Base-by-base conservation (phyloP, 2,888 invertebrate species). In the Rotaria socialis region DNA sequence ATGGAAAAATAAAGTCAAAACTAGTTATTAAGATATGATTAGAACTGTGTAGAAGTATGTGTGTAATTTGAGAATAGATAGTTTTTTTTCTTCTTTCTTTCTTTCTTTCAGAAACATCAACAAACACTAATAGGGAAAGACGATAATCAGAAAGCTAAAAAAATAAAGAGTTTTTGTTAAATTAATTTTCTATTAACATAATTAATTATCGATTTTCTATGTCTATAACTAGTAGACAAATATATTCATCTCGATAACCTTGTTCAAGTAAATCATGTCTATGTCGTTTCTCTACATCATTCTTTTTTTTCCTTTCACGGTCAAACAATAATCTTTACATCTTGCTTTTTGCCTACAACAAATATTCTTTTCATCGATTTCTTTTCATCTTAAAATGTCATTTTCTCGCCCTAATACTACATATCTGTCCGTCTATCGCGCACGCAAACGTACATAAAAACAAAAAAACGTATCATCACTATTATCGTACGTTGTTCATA, bases 331-430 rank as follows among this genome's bases (percentile, higher is more conserved):
- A 67, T 67, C 67, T 67, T 35, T 11, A 67, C 35, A 35, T 67
- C 16, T 67, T 67, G 67, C 35, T 67, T 35, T 67, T 67, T 27
- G 67, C 35, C 35, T 16, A 67, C 35, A 67, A 67, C 35, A 67
- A 67, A 67, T 8, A 67, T 41, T 67, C 67, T 67, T 35, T 41
- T 67, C 67, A 67, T 67, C 14, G 35, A 35, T 67, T 67, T 67
- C 67, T 67, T 67, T 67, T 67, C 67, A 67, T 67, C 35, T 67
- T 8, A 67, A 67, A 67, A 67, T 67, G 67, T 67, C 67, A 35
- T 67, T 67, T 67, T 67, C 67, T 67, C 67, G 67, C 67, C 67
- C 35, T 67, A 35, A 22, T 22, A 52, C 14, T 22, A 67, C 16
- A 67, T 67, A 27, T 67, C 67, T 67, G 67, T 67, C 67, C 35